Base-by-base conservation (phyloP, 2,888 invertebrate genomes). In the Argyresthia albistria region DNA sequence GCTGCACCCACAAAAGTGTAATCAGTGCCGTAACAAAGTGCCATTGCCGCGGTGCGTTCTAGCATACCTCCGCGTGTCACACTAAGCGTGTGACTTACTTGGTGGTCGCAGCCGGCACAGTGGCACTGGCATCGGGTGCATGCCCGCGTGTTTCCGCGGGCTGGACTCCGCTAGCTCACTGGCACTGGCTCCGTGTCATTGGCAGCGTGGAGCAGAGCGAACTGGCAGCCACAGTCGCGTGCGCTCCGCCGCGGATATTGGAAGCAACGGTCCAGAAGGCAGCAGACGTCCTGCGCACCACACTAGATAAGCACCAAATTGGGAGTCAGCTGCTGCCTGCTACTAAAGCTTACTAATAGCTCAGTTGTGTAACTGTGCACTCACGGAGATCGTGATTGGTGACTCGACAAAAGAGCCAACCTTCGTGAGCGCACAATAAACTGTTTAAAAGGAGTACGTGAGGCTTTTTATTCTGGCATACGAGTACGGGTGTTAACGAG, bases 221-320 rank as follows among this genome's bases (percentile, higher is more conserved):
- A 95, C 87, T 95, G 95, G 90, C 95, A 95, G 87, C 95, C 95
- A 80, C 95, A 95, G 83, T 95, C 95, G 76, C 95, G 92, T 63
- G 92, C 90, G 78, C 91, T 89, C 76, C 93, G 91, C 69, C 93
- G 90, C 64, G 93, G 93, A 83, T 93, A 93, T 89, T 93, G 93
- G 91, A 95, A 95, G 91, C 95, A 95, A 88, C 93, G 93, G 88
- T 95, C 94, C 91, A 95, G 93, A 65, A 94, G 89, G 81, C 95
- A 95, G 92, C 95, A 95, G 77, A 94, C 93, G 88, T 93, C 93
- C 91, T 92, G 87, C 89, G 88, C 77, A 80, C 78, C 77, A 80
- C 71, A 81, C 71, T 66, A 68, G 68, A 80, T 79, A 73, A 73
- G 88, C 88, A 79, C n/a, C 39, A 25, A 25, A 25, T 25, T 6